A percentile compares a stretch with the other conserved stretches of the same genome.
phyloP scores from a whole-genome alignment of 1,140 invertebrate genomes.

The Meloidogyne chitwoodi region DNA sequence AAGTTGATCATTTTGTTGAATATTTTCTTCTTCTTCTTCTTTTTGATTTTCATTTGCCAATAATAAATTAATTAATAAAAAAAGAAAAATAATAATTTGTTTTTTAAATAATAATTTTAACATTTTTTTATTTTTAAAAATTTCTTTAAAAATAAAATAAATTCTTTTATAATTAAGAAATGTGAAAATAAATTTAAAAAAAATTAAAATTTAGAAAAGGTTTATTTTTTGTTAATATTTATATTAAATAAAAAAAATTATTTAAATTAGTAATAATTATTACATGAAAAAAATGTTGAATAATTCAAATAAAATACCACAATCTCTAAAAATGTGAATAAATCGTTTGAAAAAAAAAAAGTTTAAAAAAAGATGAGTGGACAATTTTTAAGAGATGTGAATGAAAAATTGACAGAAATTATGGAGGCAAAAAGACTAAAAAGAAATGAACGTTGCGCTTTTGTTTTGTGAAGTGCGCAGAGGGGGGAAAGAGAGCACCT shows the following conservation, averaged over 20 bases:
- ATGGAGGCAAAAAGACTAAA: not conserved
- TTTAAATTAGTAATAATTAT: too few relatives aligned
- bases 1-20: not conserved
- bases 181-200: too few relatives aligned
- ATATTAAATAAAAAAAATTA: too few relatives aligned
- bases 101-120: not conserved
- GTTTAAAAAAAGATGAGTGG: not conserved
- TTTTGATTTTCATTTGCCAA: not conserved
- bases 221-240: too few relatives aligned
- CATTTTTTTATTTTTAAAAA: not conserved
- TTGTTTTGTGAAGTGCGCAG: not conserved
- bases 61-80: not conserved
- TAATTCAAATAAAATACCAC: too few relatives aligned
- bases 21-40: not conserved
- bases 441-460: not conserved
- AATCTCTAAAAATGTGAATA: too few relatives aligned
- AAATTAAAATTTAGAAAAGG: too few relatives aligned
- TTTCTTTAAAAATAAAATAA: too few relatives aligned
- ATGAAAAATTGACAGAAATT: not conserved
- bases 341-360: not conserved
- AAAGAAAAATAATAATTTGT: not conserved
- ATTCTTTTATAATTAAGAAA: too few relatives aligned
- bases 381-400: not conserved
- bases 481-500: not conserved
- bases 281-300: too few relatives aligned